Conservation (phyloP, 1,140 invertebrate species). For the Probaryconus sp. region DNA sequence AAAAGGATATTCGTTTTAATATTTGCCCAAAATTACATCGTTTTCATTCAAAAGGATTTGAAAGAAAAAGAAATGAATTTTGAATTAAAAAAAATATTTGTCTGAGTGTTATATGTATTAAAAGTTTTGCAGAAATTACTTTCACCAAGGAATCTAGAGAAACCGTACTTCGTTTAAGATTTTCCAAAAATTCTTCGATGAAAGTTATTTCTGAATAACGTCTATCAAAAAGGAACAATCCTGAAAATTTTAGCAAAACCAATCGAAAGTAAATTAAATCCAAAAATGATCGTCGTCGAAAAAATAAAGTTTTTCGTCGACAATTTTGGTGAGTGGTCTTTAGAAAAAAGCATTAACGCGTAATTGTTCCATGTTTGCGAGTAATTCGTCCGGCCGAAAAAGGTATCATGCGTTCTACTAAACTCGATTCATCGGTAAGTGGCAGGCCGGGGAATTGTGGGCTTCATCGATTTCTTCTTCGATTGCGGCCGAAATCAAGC, state of each 20-base stretch:
- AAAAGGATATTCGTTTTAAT: too few relatives aligned
- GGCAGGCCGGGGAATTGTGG: slow-evolving; percentile 43
- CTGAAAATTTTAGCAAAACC: too few relatives aligned
- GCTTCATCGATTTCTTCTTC: slow-evolving; percentile 59
- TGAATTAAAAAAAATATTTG: too few relatives aligned
- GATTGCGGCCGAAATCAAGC: slow-evolving; percentile 54
- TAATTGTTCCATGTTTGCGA: slow-evolving; percentile 48
- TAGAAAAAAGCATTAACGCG: slow-evolving; percentile 33
- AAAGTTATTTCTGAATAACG: too few relatives aligned
- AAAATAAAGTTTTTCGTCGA: slow-evolving; percentile 7
- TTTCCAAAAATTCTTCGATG: background rate
- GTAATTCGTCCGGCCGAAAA: slow-evolving; percentile 37
- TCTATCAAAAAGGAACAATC: too few relatives aligned
- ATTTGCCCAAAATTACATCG: too few relatives aligned
- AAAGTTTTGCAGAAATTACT: too few relatives aligned
- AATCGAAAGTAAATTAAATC: background rate
- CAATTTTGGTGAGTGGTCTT: slow-evolving; percentile 9
- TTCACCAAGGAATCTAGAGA: too few relatives aligned
- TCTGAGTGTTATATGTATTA: too few relatives aligned
- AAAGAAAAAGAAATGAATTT: too few relatives aligned
- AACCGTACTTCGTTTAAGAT: too few relatives aligned
- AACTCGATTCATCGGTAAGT: slow-evolving; percentile 39
- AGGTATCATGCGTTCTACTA: slow-evolving; percentile 42
- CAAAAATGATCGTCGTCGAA: background rate
- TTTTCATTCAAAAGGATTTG: too few relatives aligned